These are phyloP conservation scores for Zeuzera pyrina DNA, from an alignment of 2,888 invertebrate species.

Conservation along the genomic window DNA sequence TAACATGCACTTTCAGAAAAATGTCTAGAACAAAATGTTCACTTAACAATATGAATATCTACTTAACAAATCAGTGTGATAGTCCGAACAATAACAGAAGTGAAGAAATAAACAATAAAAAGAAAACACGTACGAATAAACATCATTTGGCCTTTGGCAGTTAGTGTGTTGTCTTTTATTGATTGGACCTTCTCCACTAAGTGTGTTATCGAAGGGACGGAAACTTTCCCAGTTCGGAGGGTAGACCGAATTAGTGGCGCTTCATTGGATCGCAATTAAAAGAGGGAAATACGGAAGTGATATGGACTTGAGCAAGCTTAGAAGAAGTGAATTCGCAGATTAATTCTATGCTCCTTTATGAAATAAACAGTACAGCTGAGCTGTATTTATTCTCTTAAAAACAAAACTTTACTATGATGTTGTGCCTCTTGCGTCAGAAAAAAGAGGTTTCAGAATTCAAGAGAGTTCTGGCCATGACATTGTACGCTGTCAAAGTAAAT, in stretches of 20 bases:
- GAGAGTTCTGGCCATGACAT: too few species aligned
- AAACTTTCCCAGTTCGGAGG: constrained; percentile 15
- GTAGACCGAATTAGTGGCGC: constrained; percentile 55
- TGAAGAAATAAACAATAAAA: constrained; percentile 1
- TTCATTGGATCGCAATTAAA: constrained; percentile 70
- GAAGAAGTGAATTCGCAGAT: too few species aligned
- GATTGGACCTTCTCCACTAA: constrained; percentile 27
- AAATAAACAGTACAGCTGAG: too few species aligned
- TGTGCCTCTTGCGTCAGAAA: too few species aligned
- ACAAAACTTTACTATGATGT: too few species aligned
- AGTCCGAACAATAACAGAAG: not conserved
- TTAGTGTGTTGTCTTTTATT: constrained; percentile 40
- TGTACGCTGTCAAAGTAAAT: too few species aligned
- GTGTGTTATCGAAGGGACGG: constrained; percentile 11
- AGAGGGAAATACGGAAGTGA: constrained; percentile 40
- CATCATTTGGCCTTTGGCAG: constrained; percentile 30
- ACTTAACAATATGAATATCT: not conserved
- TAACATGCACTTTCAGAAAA: too few species aligned
- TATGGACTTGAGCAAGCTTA: constrained; percentile 23
- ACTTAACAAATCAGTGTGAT: not conserved
- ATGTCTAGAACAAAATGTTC: not conserved
- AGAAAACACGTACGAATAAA: constrained; percentile 22
- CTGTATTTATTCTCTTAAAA: too few species aligned
- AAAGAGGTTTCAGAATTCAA: too few species aligned
- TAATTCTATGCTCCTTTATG: too few species aligned